Evolutionary conservation across 2,797 vertebrate species (phyloP).

Genomic region (Mionectes olivaceus): DNA sequence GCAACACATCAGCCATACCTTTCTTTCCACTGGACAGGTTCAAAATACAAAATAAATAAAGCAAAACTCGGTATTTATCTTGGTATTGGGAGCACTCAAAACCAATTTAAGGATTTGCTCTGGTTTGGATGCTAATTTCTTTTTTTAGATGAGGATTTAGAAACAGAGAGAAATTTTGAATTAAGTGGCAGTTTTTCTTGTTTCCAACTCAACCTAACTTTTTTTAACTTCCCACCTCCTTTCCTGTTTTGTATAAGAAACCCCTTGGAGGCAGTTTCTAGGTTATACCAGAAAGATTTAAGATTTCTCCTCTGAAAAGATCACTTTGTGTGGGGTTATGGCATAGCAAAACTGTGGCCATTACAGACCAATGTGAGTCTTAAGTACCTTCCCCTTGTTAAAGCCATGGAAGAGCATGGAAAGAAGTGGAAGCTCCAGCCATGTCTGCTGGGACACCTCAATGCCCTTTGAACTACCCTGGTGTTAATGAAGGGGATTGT

Average conservation of each 20-base stretch:
- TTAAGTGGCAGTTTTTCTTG: neutral
- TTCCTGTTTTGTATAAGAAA: neutral
- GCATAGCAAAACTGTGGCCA: neutral
- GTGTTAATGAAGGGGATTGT: rapidly evolving
- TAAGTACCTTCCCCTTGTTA: constrained; percentile 32
- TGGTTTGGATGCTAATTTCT: neutral
- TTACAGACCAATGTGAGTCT: constrained; percentile 28
- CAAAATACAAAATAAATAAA: neutral
- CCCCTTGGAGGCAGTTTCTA: neutral
- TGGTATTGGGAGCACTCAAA: neutral
- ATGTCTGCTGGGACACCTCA: neutral
- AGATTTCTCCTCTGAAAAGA: neutral
- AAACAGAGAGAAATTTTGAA: neutral
- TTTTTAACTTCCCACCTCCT: neutral
- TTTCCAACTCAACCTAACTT: neutral
- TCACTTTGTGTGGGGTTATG: neutral
- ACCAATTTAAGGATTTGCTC: neutral
- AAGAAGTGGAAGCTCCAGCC: neutral
- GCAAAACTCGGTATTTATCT: neutral
- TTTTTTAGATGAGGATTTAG: neutral
- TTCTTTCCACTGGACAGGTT: neutral
- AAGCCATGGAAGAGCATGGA: constrained; percentile 4
- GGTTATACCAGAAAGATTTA: neutral
- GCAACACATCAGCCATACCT: neutral
- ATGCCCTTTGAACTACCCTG: rapidly evolving